phyloP scores from a whole-genome alignment of 2,888 invertebrate species.

The Stenoptilia bipunctidactyla region DNA sequence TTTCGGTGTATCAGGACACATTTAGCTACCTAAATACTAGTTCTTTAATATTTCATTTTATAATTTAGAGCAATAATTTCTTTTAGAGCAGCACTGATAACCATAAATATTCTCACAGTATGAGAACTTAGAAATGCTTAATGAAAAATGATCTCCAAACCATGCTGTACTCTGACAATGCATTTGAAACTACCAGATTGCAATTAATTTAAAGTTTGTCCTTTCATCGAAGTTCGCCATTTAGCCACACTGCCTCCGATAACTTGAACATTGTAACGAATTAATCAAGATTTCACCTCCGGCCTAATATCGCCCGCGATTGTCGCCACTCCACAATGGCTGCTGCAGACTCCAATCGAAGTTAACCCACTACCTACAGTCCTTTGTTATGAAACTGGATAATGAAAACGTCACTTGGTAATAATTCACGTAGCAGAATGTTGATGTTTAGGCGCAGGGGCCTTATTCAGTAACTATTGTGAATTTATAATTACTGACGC shows the following conservation, averaged over 20 bases:
- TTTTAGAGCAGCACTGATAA: no score
- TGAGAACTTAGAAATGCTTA: slow-evolving; percentile 1
- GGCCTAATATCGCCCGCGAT: slow-evolving; percentile 62
- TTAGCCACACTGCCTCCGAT: slow-evolving; percentile 28
- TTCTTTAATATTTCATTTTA: no score
- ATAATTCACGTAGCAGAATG: slow-evolving; percentile 71
- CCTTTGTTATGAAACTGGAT: slow-evolving; percentile 62
- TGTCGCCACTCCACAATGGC: slow-evolving; percentile 47
- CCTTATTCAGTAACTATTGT: no score
- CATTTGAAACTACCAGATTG: slow-evolving; percentile 28
- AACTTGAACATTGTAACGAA: slow-evolving; percentile 57
- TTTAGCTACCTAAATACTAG: no score
- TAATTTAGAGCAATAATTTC: no score
- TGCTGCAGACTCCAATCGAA: slow-evolving; percentile 46
- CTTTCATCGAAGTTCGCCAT: slow-evolving; percentile 39
- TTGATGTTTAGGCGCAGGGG: slow-evolving; percentile 61
- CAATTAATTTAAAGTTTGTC: slow-evolving; percentile 38
- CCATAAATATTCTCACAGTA: no score
- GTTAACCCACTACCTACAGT: slow-evolving; percentile 63
- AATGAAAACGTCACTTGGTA: slow-evolving; percentile 68
- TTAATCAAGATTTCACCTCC: slow-evolving; percentile 67
- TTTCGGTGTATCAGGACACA: no score
- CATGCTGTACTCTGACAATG: slow-evolving; percentile 11
- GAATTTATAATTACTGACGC: no score
- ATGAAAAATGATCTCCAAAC: slow-evolving; percentile 1